Base-by-base conservation (phyloP, 1,140 invertebrate species). In the Harpegnathos saltator region DNA sequence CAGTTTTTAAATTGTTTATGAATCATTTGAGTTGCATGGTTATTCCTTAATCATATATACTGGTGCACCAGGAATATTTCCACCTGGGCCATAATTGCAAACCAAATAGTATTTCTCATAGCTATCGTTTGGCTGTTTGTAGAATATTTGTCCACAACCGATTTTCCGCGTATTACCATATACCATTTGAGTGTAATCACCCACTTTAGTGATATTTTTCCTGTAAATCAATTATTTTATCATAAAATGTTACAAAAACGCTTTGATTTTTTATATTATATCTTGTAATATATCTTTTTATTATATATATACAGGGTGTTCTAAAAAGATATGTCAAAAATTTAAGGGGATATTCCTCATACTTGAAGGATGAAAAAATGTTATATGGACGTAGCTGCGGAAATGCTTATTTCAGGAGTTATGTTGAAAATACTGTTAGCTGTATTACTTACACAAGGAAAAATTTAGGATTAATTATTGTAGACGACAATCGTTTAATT, bases 51-150 rank as follows among this genome's bases (percentile, higher is more conserved):
- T 63, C 65, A 85, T n/a, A 59, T 91, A 91, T 2, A 90, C 29
- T 54, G 73, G 75, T 17, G 78, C 4, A 26, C 26, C 54, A 0
- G 52, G 0, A 0, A 50, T 29, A 80, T 94, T 94, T 38, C 94
- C 94, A 44, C 90, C 69, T 15, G 94, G 94, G n/a, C 94, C 94
- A 71, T 95, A 95, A 77, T 95, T 94, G 71, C 94, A 95, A 3
- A 94, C 84, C 15, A 91, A 52, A 15, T 80, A 86, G 1, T 66
- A 22, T 0, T 24, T 84, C 7, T 80, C 58, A 82, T 87, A 86
- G 3, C 7, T 19, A 54, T 85, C 63, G 59, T 69, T 44, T 19
- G 29, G 29, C 5, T 3, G 5, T 1, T 56, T 38, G 59, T 86
- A 90, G 59, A 66, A 80, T 0, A 89, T 78, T 38, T 65, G 44